Evolutionary conservation across 2,888 invertebrate genomes (phyloP), one percentile per base, ranked within the genome.

Genomic region (Sylvicola cinctus): DNA sequence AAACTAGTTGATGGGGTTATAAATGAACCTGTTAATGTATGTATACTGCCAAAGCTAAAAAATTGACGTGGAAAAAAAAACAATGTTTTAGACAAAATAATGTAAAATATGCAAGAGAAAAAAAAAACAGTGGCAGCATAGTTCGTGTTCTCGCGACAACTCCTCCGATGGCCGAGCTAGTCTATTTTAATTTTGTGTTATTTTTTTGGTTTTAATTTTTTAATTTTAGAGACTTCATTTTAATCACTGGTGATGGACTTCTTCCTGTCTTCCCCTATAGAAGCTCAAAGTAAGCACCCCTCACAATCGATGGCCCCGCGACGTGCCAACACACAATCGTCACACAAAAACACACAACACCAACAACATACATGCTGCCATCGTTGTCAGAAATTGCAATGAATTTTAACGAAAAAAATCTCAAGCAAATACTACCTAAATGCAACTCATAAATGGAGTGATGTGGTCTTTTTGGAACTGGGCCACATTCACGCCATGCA

Each of bases 101-200:
- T 23, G 32, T 27, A 26, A 31, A 29, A 35, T 27, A 25, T 35
- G 35, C 31, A 31, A 32, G 16, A 35, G 20, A 28, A 34, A 35
- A 28, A 35, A 25, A 34, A 31, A 28, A 16, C 17, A 16, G 12
- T 6, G 3, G n/a, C 16, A n/a, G 4, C 12, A 33, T 12, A 5
- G 11, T 16, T 10, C n/a, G 8, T 12, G 20, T 37, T 33, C 39
- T 31, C 27, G 37, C 37, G 42, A 46, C 49, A 46, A 45, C 49
- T 49, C 49, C 47, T 49, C 49, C 49, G 46, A 42, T 45, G 47
- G 47, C 45, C 48, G 45, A 39, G 38, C 23, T 16, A 23, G 13
- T 4, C 29, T 29, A 29, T n/a, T 29, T 23, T 30, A 27, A 29
- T 17, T 29, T 17, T 34, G 15, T 16, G n/a, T 11, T 5, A 7